A percentile compares a stretch with the other conserved stretches of the same genome.
Evolutionary conservation across 2,113 vertebrate species (phyloP).

Genomic region (Brachypteracias leptosomus): DNA sequence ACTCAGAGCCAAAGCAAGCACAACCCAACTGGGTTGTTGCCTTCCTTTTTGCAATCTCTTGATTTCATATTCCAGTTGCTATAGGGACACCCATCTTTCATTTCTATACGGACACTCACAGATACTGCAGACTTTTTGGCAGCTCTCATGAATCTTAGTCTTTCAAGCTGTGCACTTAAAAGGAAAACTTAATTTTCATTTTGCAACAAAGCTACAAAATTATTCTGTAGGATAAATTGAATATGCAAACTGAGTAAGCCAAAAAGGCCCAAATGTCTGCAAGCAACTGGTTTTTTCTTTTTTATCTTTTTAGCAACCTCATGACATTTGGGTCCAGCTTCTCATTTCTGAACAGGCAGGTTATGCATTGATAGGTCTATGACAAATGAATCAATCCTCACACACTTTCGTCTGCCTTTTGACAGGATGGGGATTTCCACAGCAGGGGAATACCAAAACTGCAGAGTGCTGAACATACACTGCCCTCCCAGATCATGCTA

Average conservation of each 20-base stretch:
- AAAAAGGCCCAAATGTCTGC: not conserved
- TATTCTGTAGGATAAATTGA: not conserved
- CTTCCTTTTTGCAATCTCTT: not conserved
- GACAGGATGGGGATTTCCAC: not conserved
- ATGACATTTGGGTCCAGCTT: not conserved
- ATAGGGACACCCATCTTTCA: not conserved
- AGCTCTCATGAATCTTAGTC: not conserved
- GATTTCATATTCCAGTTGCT: slow-evolving; percentile 2
- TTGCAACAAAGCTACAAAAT: not conserved
- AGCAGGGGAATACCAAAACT: not conserved
- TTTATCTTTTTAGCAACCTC: not conserved
- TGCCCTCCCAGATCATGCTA: not conserved
- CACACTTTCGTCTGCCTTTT: not conserved
- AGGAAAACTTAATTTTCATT: not conserved
- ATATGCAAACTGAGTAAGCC: not conserved
- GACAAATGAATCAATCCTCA: not conserved
- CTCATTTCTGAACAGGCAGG: not conserved
- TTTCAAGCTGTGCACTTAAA: not conserved
- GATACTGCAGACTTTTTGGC: not conserved
- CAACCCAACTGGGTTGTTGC: not conserved
- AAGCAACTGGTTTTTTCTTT: not conserved
- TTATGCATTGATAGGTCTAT: not conserved
- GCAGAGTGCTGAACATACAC: not conserved
- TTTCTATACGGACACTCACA: not conserved
- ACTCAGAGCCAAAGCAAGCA: not conserved